Evolutionary conservation across 92 coral and sea anemone species (phyloP), one percentile per base, ranked within the genome.

Genomic region (Siderastrea radians): DNA sequence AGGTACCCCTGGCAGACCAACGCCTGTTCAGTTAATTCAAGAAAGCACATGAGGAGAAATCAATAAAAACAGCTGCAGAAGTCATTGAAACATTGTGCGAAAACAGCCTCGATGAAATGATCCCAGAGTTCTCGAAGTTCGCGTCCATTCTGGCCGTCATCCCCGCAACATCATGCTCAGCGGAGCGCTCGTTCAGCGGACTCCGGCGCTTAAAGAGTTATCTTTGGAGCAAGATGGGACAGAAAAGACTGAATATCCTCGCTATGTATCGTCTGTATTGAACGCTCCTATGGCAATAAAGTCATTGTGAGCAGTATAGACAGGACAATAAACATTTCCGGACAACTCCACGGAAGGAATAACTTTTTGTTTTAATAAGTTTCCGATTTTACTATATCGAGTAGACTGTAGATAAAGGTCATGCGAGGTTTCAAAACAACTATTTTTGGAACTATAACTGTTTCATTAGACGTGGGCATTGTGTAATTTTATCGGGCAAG

Each of bases 171-270:
- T 49, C 43, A 72, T 48, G 55, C 58, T 72, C 76, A 72, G 76
- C 57, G 76, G 76, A 72, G 15, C 76, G 76, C 57, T 72, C 53
- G 16, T 69, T 69, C 74, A 69, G 74, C 53, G 74, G 74, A 69
- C 74, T 45, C 45, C 69, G 69, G 71, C 71, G 47, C 71, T 66
- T 66, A 46, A 49, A 50, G 43, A 46, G n/a, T 17, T 72, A 43
- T 16, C 76, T 46, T 46, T 45, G 49, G 70, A 3, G 70, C 44
- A 66, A 11, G 7, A 38, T 66, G 45, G 70, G 70, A 17, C 70
- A 66, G 47, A 66, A 66, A 2, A 65, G 70, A 38, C 70, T 66
- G 3, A 38, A 65, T 38, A 65, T 7, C 45, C 47, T 19, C 9
- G 71, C 38, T 26, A 26, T 26, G 0, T 26, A 26, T 26, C 38